phyloP scores from a whole-genome alignment of 2,888 invertebrate genomes.

The Sipha maydis region DNA sequence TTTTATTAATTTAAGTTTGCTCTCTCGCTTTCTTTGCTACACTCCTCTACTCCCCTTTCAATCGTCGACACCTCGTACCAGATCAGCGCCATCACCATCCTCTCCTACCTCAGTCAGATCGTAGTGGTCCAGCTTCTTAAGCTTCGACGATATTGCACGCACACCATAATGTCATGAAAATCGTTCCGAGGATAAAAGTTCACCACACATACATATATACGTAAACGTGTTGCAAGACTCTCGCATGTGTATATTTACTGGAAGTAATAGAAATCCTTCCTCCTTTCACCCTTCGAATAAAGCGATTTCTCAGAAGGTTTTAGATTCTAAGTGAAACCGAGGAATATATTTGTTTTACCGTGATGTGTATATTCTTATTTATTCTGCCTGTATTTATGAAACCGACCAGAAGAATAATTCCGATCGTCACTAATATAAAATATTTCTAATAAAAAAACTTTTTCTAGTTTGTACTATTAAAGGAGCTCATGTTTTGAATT shows the following conservation, averaged over 20 bases:
- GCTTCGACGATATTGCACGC: neutral
- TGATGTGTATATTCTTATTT: no score
- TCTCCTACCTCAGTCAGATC: no score
- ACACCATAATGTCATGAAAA: neutral
- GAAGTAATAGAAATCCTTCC: neutral
- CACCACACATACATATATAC: neutral
- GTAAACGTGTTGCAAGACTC: no score
- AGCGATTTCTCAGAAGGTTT: neutral
- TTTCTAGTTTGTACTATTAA: no score
- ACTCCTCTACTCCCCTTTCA: neutral
- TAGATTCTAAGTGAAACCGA: no score
- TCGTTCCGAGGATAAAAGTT: conserved; percentile 32
- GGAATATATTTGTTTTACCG: no score
- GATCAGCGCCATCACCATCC: neutral
- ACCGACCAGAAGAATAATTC: no score
- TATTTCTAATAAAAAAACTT: no score
- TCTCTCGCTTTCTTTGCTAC: neutral
- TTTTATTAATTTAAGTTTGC: conserved; percentile 59
- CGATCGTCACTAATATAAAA: no score
- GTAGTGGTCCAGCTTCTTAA: neutral
- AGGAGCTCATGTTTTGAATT: no score
- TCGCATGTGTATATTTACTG: no score
- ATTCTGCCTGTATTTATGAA: no score
- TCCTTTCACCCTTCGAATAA: neutral
- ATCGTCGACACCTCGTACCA: neutral